Percentiles rank a stretch among this genome's conserved stretches.
These are phyloP conservation scores for Nomada hirtipes DNA, from an alignment of 2,888 invertebrate genomes.

Conservation along the genomic window DNA sequence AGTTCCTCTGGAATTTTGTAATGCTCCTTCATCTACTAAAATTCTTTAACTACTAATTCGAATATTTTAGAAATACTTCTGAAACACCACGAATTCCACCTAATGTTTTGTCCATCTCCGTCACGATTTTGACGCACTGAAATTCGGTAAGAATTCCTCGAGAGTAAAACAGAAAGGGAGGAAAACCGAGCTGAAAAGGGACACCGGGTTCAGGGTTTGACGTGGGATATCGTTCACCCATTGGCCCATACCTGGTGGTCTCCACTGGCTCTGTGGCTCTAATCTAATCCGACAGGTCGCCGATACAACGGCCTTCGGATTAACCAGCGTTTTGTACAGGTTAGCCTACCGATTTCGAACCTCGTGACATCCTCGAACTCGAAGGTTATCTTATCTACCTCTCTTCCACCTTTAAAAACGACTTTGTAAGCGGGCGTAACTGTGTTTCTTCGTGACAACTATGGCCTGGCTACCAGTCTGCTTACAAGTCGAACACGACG, in stretches of 20 bases:
- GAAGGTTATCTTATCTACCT: conserved; percentile 54
- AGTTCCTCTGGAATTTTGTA: too few species aligned
- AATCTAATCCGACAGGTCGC: conserved; percentile 81
- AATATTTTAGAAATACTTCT: too few species aligned
- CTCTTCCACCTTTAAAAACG: conserved; percentile 37
- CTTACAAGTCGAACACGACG: conserved; percentile 14
- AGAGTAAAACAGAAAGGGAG: neutral
- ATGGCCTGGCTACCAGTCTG: conserved; percentile 23
- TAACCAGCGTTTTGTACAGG: conserved; percentile 79
- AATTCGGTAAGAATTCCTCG: neutral
- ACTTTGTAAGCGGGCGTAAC: conserved; percentile 46
- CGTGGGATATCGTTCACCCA: conserved; percentile 74
- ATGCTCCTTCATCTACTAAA: too few species aligned
- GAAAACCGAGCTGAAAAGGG: conserved; percentile 31
- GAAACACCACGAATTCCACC: too few species aligned
- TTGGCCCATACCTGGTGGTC: conserved; percentile 77
- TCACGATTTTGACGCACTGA: neutral
- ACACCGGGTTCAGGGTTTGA: conserved; percentile 58
- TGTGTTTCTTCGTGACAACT: conserved; percentile 28
- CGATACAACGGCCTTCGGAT: conserved; percentile 74
- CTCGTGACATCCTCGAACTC: conserved; percentile 33
- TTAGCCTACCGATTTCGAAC: conserved; percentile 76
- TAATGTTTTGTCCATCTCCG: too few species aligned
- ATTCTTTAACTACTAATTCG: too few species aligned
- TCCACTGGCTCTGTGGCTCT: conserved; percentile 69